phyloP scores from a whole-genome alignment of 1,140 invertebrate genomes.

The Rhysida immarginata region DNA sequence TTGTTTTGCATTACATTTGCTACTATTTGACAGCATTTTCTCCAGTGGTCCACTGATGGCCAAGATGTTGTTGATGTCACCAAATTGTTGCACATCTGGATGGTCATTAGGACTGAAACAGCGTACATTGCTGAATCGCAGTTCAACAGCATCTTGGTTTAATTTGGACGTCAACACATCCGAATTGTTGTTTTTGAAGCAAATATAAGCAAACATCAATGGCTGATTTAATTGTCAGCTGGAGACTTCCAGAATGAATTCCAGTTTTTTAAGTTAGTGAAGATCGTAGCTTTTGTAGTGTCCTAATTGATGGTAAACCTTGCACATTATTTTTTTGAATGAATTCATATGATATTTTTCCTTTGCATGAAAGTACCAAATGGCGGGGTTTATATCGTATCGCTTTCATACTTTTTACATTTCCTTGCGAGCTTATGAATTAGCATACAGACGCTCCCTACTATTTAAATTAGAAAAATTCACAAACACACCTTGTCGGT shows the following conservation, averaged over 20 bases:
- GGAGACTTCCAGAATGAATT: background rate
- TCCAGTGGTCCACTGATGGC: background rate
- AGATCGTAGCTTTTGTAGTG: background rate
- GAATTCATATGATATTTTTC: background rate
- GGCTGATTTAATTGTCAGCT: background rate
- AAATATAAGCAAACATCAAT: slow-evolving; percentile 1
- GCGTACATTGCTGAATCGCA: background rate
- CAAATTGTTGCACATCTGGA: background rate
- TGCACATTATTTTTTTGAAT: background rate
- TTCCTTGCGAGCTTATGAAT: background rate
- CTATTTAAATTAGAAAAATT: background rate
- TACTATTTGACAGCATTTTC: background rate
- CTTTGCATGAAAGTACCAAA: background rate
- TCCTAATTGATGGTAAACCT: background rate
- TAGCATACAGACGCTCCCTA: background rate
- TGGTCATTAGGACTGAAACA: background rate
- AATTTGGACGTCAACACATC: background rate
- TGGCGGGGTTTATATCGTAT: background rate
- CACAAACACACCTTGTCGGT: background rate
- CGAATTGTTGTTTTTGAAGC: background rate
- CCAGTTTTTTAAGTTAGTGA: background rate
- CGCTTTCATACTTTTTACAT: background rate
- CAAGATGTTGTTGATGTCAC: background rate
- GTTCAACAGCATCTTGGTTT: slow-evolving; percentile 2
- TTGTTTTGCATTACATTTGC: background rate